Percentiles rank a stretch among this genome's conserved stretches.
These are phyloP conservation scores for Porites cylindrica DNA, from an alignment of 92 coral and sea anemone genomes.

Conservation along the genomic window DNA sequence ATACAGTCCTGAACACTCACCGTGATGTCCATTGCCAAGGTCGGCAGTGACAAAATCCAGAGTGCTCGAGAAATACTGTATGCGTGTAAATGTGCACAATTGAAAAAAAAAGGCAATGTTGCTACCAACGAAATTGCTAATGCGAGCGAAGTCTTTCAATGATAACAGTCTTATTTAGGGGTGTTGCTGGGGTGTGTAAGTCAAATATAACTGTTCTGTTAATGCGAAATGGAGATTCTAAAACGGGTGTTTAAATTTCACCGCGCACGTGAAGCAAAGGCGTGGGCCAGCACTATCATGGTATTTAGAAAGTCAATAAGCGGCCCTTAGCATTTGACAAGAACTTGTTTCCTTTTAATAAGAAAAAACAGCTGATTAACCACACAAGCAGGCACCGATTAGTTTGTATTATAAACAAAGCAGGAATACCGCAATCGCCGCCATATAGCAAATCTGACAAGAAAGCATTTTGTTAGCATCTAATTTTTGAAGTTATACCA, in stretches of 20 bases:
- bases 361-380: constrained; percentile 7
- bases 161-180: too few species aligned
- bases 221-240: too few species aligned
- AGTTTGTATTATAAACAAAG: constrained; percentile 12
- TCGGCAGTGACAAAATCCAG: neutral
- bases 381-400: constrained; percentile 25
- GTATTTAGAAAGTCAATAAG: constrained; percentile 28
- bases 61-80: neutral
- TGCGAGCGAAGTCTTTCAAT: too few species aligned
- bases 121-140: too few species aligned
- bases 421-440: neutral
- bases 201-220: too few species aligned
- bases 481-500: neutral
- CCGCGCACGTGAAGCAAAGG: neutral
- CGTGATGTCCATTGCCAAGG: neutral
- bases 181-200: too few species aligned
- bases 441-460: neutral
- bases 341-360: constrained; percentile 1
- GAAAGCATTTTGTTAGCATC: neutral
- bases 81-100: neutral
- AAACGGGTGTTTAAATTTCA: neutral
- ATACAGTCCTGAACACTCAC: neutral
- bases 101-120: too few species aligned
- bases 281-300: constrained; percentile 2
- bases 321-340: neutral